Conservation (phyloP, 2,888 invertebrate genomes). For the Ditula angustiorana region DNA sequence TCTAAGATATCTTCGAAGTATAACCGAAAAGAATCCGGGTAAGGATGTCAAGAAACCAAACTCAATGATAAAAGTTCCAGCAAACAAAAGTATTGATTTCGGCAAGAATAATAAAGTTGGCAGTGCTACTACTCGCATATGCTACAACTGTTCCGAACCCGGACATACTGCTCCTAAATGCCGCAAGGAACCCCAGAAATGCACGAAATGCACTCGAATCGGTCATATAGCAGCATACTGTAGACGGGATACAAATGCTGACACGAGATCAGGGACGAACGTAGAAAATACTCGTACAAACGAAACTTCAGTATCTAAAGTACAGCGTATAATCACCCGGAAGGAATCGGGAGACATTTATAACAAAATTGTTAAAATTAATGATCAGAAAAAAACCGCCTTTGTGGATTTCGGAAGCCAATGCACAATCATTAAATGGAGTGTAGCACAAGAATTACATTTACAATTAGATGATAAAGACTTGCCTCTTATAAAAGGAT, state of each 20-base stretch:
- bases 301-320: too few relatives aligned
- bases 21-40: too few relatives aligned
- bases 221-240: constrained; percentile 3
- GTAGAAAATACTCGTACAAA: too few relatives aligned
- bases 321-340: neutral
- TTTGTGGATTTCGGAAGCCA: constrained; percentile 42
- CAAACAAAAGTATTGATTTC: too few relatives aligned
- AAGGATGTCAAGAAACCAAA: too few relatives aligned
- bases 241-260: neutral
- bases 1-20: too few relatives aligned
- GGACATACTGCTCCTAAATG: constrained; percentile 1
- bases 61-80: too few relatives aligned
- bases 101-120: too few relatives aligned
- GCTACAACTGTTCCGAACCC: constrained; percentile 5
- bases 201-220: neutral
- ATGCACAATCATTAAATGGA: constrained; percentile 29
- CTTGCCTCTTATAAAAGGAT: constrained; percentile 33
- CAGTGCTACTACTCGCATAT: too few relatives aligned
- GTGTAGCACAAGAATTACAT: constrained; percentile 4
- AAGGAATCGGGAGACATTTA: neutral
- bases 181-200: neutral
- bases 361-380: too few relatives aligned
- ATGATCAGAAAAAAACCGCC: constrained; percentile 13
- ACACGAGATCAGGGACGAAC: too few relatives aligned
- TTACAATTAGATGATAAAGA: neutral